Evolutionary conservation across 2,113 vertebrate genomes (phyloP).

Genomic region (Butorides virescens): DNA sequence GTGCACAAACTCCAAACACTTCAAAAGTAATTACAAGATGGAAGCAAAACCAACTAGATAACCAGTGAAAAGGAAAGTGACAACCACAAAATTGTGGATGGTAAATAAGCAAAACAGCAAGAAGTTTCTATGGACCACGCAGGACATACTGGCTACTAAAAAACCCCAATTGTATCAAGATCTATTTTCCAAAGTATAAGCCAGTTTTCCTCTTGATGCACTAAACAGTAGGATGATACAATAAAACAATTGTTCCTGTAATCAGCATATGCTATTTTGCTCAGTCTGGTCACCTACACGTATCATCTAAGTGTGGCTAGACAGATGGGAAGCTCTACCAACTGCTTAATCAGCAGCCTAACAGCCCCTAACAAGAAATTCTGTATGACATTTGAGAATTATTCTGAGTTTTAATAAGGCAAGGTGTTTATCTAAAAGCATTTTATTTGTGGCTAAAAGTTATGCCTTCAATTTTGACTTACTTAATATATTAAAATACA

Average conservation of each 20-base stretch:
- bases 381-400: neutral
- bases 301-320: neutral
- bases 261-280: neutral
- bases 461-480: neutral
- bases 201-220: neutral
- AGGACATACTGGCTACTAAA: neutral
- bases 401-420: neutral
- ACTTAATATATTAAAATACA: neutral
- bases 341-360: conserved; percentile 14
- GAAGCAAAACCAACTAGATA: neutral
- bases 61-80: neutral
- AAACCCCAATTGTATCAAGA: neutral
- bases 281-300: conserved; percentile 6
- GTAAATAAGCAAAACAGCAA: neutral
- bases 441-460: neutral
- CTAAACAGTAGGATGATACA: neutral
- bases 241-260: neutral
- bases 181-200: neutral
- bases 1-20: neutral
- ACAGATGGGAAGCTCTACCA: conserved; percentile 29
- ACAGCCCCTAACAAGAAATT: neutral
- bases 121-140: neutral
- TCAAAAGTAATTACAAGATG: neutral
- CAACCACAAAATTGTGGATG: neutral
- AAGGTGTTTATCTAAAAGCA: neutral